phyloP scores from a whole-genome alignment of 2,888 invertebrate genomes.

The Stenodera caucasica region DNA sequence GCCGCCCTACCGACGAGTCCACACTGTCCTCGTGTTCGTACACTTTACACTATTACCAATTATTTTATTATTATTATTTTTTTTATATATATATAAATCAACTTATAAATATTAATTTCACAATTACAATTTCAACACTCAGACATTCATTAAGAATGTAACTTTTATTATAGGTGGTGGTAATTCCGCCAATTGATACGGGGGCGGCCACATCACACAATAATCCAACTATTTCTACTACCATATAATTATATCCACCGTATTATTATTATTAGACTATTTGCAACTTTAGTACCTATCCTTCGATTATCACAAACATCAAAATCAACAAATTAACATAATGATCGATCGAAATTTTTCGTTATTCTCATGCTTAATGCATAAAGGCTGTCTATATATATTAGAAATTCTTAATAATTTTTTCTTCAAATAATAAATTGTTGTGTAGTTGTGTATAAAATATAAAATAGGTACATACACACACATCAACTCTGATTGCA shows the following conservation, averaged over 20 bases:
- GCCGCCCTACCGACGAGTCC: slow-evolving; percentile 61
- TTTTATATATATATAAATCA: no score
- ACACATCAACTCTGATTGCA: slow-evolving; percentile 61
- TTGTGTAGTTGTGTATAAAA: neutral
- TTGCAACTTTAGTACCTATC: neutral
- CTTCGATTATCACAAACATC: slow-evolving; percentile 2
- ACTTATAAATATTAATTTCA: no score
- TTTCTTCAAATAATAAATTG: neutral
- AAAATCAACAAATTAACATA: slow-evolving; percentile 13
- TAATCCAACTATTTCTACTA: neutral
- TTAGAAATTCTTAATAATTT: no score
- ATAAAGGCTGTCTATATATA: slow-evolving; percentile 50
- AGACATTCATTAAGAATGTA: no score
- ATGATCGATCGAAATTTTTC: slow-evolving; percentile 33
- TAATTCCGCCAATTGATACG: neutral
- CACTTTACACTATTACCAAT: slow-evolving; percentile 40
- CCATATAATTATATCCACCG: no score
- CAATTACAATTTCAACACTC: no score
- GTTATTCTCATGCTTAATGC: slow-evolving; percentile 63
- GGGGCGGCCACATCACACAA: neutral
- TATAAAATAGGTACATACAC: slow-evolving; percentile 42
- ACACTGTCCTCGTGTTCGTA: slow-evolving; percentile 51
- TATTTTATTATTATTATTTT: no score
- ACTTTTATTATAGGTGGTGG: neutral
- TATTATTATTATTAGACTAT: neutral